These are phyloP conservation scores for Pipistrellus nathusii DNA, from an alignment of 2,797 vertebrate genomes.

Conservation along the genomic window DNA sequence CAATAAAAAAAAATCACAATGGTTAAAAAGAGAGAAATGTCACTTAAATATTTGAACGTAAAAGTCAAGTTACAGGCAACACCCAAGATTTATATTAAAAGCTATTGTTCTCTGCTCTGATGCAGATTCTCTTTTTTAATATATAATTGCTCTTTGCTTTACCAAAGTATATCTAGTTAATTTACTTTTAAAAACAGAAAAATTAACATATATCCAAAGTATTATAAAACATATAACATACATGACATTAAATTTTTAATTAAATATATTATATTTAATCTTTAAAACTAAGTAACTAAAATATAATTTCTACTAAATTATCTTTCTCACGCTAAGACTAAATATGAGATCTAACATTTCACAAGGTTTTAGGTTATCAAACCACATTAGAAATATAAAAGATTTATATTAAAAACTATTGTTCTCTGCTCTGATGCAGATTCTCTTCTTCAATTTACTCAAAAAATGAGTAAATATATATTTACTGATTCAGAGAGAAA, in stretches of 20 bases:
- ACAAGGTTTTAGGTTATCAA: not conserved
- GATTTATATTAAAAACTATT: not conserved
- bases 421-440: not conserved
- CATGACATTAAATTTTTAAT: slow-evolving; percentile 8
- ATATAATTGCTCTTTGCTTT: not conserved
- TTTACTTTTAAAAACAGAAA: not conserved
- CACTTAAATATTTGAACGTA: slow-evolving; percentile 16
- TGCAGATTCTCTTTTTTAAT: not conserved
- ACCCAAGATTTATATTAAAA: not conserved
- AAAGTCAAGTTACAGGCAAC: not conserved
- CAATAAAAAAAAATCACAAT: not conserved
- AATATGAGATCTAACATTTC: not conserved
- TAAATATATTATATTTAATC: not conserved
- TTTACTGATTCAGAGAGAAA: too few relatives aligned
- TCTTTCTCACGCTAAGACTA: not conserved
- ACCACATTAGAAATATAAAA: not conserved
- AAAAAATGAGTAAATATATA: too few relatives aligned
- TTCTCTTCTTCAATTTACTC: not conserved
- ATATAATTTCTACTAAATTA: not conserved
- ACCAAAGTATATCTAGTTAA: not conserved
- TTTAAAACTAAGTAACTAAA: slow-evolving; percentile 1
- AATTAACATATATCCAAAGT: not conserved
- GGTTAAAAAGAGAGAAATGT: not conserved
- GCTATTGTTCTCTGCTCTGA: not conserved
- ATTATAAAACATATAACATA: not conserved